Evolutionary conservation across 2,113 vertebrate species (phyloP).

Genomic region (Lagenorhynchus albirostris): DNA sequence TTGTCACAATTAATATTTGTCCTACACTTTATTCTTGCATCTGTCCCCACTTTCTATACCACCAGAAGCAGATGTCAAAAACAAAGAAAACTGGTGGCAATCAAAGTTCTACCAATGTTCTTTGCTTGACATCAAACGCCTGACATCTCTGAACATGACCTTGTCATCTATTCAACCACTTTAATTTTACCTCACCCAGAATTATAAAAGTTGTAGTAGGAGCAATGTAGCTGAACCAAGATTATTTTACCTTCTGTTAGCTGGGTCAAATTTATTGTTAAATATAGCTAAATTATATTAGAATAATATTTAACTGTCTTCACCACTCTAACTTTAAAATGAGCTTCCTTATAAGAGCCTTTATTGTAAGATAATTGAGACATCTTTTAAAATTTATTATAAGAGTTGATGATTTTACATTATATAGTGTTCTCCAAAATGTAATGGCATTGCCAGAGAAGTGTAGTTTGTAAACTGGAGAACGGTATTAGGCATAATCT

Average conservation of each 20-base stretch:
- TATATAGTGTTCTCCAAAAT: not conserved
- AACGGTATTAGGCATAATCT: not conserved
- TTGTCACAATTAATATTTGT: slow-evolving; percentile 57
- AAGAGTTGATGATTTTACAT: not conserved
- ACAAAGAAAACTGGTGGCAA: slow-evolving; percentile 65
- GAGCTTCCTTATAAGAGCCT: not conserved
- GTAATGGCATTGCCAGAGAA: not conserved
- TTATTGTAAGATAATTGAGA: not conserved
- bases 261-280: not conserved
- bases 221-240: not conserved
- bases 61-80: slow-evolving; percentile 72
- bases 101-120: slow-evolving; percentile 56
- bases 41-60: slow-evolving; percentile 32
- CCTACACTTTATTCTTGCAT: slow-evolving; percentile 28
- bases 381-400: not conserved
- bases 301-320: not conserved
- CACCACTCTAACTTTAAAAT: not conserved
- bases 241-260: not conserved
- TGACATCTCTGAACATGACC: slow-evolving; percentile 59
- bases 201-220: slow-evolving; percentile 49
- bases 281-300: not conserved
- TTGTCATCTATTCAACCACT: slow-evolving; percentile 60
- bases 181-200: slow-evolving; percentile 45
- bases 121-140: slow-evolving; percentile 29
- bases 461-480: not conserved